Base-by-base conservation (phyloP, 1,140 invertebrate genomes). In the Drosophila sulfurigaster region DNA sequence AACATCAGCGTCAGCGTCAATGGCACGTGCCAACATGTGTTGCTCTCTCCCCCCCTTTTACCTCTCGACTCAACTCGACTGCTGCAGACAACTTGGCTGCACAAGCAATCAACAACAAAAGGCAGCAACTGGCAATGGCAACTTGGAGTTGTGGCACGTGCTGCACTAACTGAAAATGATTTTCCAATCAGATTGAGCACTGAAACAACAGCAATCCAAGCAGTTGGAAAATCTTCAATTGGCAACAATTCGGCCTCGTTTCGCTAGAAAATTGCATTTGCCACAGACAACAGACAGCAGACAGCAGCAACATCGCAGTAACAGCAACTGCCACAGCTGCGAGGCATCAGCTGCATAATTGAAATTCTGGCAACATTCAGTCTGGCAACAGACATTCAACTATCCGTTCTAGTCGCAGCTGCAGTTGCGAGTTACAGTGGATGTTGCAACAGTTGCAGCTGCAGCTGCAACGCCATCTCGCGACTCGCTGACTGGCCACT, bases 21-120 rank as follows among this genome's bases (percentile, higher is more conserved):
- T 38, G 75, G 82, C 87, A 91, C 87, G 87, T 91, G 88, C 70
- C 88, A 78, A 62, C 78, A 91, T 91, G 65, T 91, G 87, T 78
- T 87, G 86, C 75, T 52, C 11, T 13, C 13, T 11, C 25, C n/a
- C 49, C 25, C n/a, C 49, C n/a, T 7, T 7, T 16, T 25, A n/a
- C 49, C 32, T n/a, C 25, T 13, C 5, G 62, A 10, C 30, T 48
- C 5, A 49, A 10, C 30, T 48, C 20, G 65, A 62, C 65, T 74
- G 71, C 28, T 59, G 73, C 73, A 76, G 77, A 75, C 77, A 79
- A 66, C 60, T 67, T 71, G 76, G 70, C 75, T 64, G 64, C 71
- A 41, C 67, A 70, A 46, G 73, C 68, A 59, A 78, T 78, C 70
- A 74, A 32, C 70, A 74, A 25, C 20, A 25, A 25, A 25, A 25